These are phyloP conservation scores for Montipora foliosa DNA, from an alignment of 64 coral and sea anemone genomes.

Conservation along the genomic window DNA sequence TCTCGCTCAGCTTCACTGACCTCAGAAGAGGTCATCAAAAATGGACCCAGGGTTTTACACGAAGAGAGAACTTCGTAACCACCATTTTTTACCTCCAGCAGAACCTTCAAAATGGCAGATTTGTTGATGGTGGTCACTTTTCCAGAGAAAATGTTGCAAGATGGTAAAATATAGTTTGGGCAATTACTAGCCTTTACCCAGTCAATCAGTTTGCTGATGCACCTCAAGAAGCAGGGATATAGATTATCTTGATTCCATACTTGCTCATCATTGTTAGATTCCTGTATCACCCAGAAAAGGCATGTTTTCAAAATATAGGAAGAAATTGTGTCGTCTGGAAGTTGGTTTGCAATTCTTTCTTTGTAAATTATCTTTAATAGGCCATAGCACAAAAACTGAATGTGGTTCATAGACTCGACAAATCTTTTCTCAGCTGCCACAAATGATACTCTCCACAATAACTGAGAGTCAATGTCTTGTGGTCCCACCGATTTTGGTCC, in stretches of 20 bases:
- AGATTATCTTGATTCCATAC: constrained; percentile 50
- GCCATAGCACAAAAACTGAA: constrained; percentile 43
- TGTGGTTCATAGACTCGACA: constrained; percentile 15
- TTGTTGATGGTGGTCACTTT: constrained; percentile 1
- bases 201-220: background rate
- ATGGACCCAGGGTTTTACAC: constrained; percentile 9
- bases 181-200: constrained; percentile 17
- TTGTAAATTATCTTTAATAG: constrained; percentile 38
- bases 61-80: background rate
- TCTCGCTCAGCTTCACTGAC: constrained; percentile 25
- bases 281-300: constrained; percentile 51
- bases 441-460: constrained; percentile 55
- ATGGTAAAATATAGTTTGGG: constrained; percentile 35
- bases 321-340: background rate
- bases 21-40: background rate
- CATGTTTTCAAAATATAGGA: constrained; percentile 46
- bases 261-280: constrained; percentile 33
- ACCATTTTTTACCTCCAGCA: constrained; percentile 13
- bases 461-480: background rate
- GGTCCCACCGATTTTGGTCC: background rate
- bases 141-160: constrained; percentile 31
- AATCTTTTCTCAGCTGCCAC: constrained; percentile 6
- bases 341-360: background rate
- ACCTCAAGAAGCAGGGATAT: constrained; percentile 9
- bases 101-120: background rate